phyloP scores from a whole-genome alignment of 2,113 vertebrate species.

The Hymenochirus boettgeri region DNA sequence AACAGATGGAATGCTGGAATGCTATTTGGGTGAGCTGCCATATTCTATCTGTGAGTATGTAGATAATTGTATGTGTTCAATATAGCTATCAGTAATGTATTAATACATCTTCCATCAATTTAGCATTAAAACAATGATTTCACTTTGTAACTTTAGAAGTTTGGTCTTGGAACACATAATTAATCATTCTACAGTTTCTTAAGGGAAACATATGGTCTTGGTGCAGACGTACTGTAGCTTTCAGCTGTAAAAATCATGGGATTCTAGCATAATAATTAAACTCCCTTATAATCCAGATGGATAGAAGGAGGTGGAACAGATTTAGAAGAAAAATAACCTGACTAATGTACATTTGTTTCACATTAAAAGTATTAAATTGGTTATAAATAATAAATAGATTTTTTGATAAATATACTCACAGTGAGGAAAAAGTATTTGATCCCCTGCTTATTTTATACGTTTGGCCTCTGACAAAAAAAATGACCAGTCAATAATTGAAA shows the following conservation, averaged over 20 bases:
- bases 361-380: constrained; percentile 43
- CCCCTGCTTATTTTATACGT: too few species aligned
- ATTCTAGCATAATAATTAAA: constrained; percentile 61
- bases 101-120: too few species aligned
- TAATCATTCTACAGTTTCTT: constrained; percentile 60
- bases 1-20: too few species aligned
- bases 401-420: too few species aligned
- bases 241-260: constrained; percentile 60
- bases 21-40: too few species aligned
- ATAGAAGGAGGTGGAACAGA: constrained; percentile 60
- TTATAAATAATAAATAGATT: constrained; percentile 1
- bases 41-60: too few species aligned
- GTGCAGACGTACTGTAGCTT: constrained; percentile 53
- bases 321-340: constrained; percentile 46
- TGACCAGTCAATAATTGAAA: too few species aligned
- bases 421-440: too few species aligned
- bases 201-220: constrained; percentile 66
- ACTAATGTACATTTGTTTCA: constrained; percentile 42
- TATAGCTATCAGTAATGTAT: too few species aligned
- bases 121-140: constrained; percentile 43
- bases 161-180: constrained; percentile 60
- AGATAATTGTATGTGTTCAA: too few species aligned
- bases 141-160: constrained; percentile 54
- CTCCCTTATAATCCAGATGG: constrained; percentile 59
- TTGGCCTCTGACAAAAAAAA: too few species aligned